Percentiles rank a stretch among this genome's conserved stretches.
phyloP scores from a whole-genome alignment of 1,140 invertebrate genomes.

The Drosophila auraria region DNA sequence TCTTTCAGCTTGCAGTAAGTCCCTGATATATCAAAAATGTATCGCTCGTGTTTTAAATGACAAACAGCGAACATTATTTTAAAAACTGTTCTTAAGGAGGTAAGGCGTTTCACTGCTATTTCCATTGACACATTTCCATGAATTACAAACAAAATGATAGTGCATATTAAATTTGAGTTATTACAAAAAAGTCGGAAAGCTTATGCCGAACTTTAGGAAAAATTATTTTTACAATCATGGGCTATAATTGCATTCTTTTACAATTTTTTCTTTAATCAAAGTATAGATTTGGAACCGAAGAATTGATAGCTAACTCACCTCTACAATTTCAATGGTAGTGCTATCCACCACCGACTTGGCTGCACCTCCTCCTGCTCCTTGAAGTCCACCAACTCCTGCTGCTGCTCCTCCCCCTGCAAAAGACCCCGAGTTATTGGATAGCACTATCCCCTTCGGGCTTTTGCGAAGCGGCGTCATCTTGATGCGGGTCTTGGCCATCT shows the following conservation, averaged over 20 bases:
- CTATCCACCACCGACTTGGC: conserved; percentile 55
- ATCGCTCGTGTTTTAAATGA: no score
- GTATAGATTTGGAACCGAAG: not conserved
- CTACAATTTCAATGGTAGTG: conserved; percentile 60
- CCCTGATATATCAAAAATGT: no score
- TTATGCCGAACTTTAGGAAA: no score
- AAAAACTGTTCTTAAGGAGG: no score
- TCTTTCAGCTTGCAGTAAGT: no score
- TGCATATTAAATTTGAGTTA: no score
- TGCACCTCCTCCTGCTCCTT: conserved; percentile 14
- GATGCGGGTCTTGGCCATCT: conserved; percentile 82
- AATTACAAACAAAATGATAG: no score
- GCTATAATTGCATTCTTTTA: not conserved
- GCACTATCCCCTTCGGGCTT: conserved; percentile 51
- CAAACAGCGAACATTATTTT: no score
- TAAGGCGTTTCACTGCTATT: no score
- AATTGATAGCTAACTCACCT: conserved; percentile 46
- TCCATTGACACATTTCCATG: no score
- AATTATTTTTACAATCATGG: no score
- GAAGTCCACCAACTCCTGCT: not conserved
- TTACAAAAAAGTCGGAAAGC: no score
- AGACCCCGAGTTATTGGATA: conserved; percentile 7
- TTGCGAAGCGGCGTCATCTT: conserved; percentile 78
- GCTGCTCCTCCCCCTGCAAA: not conserved
- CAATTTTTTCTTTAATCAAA: not conserved